Evolutionary conservation across 2,113 vertebrate genomes (phyloP).

Genomic region (Tretioscincus oriximinensis): DNA sequence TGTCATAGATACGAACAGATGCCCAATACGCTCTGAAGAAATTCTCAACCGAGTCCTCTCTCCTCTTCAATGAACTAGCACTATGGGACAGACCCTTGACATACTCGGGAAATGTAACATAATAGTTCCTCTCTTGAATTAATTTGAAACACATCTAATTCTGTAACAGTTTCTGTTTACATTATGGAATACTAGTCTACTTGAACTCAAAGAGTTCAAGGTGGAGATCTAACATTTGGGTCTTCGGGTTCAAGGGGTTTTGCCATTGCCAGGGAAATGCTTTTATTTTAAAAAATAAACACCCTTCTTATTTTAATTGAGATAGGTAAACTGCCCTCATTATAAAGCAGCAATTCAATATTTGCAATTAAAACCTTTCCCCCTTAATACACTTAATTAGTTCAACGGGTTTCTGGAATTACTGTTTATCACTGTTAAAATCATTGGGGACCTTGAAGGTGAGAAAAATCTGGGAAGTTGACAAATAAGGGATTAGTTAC

Average conservation of each 20-base stretch:
- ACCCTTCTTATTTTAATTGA: not conserved
- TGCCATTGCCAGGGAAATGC: not conserved
- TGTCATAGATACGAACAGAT: slow-evolving; percentile 18
- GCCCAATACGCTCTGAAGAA: slow-evolving; percentile 9
- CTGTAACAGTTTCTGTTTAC: not conserved
- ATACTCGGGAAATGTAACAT: slow-evolving; percentile 1
- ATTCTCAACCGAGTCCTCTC: not conserved
- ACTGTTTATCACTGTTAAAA: too few relatives aligned
- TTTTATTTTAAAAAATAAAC: not conserved
- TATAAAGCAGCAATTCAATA: too few relatives aligned
- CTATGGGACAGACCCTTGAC: not conserved
- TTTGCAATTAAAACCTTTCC: too few relatives aligned
- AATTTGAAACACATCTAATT: slow-evolving; percentile 18
- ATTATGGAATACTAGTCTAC: not conserved
- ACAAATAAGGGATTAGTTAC: too few relatives aligned
- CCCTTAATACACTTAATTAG: too few relatives aligned
- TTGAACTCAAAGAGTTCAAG: not conserved
- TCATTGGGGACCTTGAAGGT: too few relatives aligned
- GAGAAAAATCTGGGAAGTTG: too few relatives aligned
- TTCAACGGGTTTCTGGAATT: too few relatives aligned
- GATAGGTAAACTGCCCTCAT: not conserved
- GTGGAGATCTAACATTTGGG: not conserved
- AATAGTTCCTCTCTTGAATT: slow-evolving; percentile 21
- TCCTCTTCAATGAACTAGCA: slow-evolving; percentile 15
- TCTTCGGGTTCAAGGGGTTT: not conserved